phyloP scores from a whole-genome alignment of 2,113 vertebrate genomes.

The Calcarius ornatus region DNA sequence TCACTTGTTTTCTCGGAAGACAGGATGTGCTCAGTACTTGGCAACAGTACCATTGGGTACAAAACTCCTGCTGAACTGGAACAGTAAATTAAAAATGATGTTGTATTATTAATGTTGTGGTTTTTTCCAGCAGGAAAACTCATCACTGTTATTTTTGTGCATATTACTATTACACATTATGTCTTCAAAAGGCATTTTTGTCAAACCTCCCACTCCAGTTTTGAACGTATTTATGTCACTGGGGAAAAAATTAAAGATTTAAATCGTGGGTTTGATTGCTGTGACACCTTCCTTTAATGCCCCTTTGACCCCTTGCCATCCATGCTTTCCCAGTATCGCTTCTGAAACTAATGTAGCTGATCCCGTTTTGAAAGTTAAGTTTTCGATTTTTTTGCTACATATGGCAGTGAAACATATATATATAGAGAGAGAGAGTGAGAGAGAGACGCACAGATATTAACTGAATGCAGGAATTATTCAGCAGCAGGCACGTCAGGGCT shows the following conservation, averaged over 20 bases:
- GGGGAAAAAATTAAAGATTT: background rate
- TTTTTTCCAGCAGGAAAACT: background rate
- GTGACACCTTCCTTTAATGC: background rate
- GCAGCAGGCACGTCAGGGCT: fast-evolving
- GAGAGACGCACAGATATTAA: background rate
- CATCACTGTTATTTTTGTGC: background rate
- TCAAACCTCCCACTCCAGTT: background rate
- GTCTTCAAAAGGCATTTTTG: background rate
- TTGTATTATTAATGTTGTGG: background rate
- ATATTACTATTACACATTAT: background rate
- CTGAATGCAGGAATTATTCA: background rate
- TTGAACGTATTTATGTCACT: background rate
- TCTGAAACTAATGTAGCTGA: background rate
- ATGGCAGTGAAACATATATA: background rate
- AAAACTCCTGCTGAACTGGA: background rate
- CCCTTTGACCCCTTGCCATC: background rate
- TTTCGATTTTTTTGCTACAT: background rate
- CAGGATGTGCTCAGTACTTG: background rate
- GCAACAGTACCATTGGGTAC: background rate
- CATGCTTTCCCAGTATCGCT: background rate
- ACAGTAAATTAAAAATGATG: background rate
- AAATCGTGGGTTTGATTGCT: background rate
- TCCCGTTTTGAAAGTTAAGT: background rate
- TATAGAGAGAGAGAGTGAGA: background rate
- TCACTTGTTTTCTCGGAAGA: background rate